Percentiles rank a stretch among this genome's conserved stretches.
These are phyloP conservation scores for Drosophila dives DNA, from an alignment of 2,888 invertebrate genomes.

Conservation along the genomic window DNA sequence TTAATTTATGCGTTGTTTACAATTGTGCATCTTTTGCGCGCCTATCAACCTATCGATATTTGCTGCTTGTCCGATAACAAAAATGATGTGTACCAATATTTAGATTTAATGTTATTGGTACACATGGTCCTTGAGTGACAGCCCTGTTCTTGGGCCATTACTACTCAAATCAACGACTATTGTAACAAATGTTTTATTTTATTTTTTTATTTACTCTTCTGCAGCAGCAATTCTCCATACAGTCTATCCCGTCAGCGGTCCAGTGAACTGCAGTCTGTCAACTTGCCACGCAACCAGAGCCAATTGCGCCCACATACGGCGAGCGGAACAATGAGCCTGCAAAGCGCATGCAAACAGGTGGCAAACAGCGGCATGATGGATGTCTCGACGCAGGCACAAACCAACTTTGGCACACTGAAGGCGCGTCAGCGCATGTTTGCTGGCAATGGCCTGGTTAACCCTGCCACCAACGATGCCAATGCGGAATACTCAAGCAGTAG, in stretches of 20 bases:
- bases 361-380: conserved; percentile 54
- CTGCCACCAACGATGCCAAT: conserved; percentile 19
- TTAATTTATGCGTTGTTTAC: neutral
- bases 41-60: neutral
- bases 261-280: conserved; percentile 74
- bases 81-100: neutral
- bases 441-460: conserved; percentile 81
- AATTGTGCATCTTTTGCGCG: neutral
- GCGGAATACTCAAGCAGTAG: conserved; percentile 86
- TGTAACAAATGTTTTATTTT: neutral
- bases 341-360: conserved; percentile 25
- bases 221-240: conserved; percentile 64
- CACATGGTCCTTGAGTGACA: neutral
- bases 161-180: neutral
- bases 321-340: conserved; percentile 44
- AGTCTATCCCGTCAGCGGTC: conserved; percentile 88
- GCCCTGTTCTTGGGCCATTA: neutral
- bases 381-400: conserved; percentile 64
- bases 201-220: neutral
- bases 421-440: conserved; percentile 80
- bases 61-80: neutral
- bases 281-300: conserved; percentile 33
- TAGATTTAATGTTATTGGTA: neutral
- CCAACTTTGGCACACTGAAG: conserved; percentile 62
- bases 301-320: conserved; percentile 63